Evolutionary conservation across 2,113 vertebrate species (phyloP), one percentile per base, ranked within the genome.

Genomic region (Cynoglossus semilaevis): DNA sequence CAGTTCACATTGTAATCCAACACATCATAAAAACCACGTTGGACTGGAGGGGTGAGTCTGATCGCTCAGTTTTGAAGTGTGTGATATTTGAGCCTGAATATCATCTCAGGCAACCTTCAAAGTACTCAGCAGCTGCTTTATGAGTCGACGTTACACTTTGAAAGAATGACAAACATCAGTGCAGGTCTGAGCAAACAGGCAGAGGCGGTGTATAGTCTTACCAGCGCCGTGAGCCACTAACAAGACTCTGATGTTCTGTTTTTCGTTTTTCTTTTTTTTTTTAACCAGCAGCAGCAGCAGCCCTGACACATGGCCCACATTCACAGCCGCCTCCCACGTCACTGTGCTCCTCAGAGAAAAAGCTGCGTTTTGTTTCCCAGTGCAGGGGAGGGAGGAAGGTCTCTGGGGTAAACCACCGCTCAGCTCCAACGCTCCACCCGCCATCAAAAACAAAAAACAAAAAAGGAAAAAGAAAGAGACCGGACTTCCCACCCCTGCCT

Each of bases 301-400:
- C 54, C 56, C 81, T 83, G 84, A 85, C 85, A 87, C 87, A 88
- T 88, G 87, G 78, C 83, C 84, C 84, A 83, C 82, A 88, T 89
- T 87, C 81, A 82, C 81, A 77, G 75, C 75, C 77, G 63, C 85
- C 85, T 85, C 87, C 73, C 76, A 82, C 80, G 75, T 88, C 84
- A 87, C 79, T 46, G 61, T 70, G 78, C 78, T 83, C 80, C 78
- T 80, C 67, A 60, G 76, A 84, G 77, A 85, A 85, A 87, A 84
- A 79, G 78, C 35, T 68, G 68, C 81, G 2, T 84, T 84, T 89
- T 89, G 83, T 87, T 87, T 79, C 63, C 49, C 63, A 58, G 52
- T 18, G 15, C 68, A n/a, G 69, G 57, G 50, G 77, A 72, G 84
- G 74, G 81, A 76, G 80, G 59, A 63, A 74, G 81, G 68, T 79